Evolutionary conservation across 1,140 invertebrate species (phyloP), one percentile per base, ranked within the genome.

Genomic region (Atta cephalotes): DNA sequence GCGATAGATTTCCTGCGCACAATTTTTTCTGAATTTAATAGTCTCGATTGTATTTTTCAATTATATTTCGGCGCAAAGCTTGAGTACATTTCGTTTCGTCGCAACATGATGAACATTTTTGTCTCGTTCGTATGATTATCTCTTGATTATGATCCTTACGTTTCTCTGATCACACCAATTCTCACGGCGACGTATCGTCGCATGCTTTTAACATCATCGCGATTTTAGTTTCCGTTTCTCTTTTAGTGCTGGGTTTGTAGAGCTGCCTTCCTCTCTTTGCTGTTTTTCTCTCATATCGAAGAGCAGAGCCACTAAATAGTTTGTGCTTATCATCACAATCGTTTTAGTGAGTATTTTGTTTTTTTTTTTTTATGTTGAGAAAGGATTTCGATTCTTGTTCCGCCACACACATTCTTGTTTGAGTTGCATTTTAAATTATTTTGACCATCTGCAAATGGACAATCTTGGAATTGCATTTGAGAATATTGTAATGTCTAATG

Each of bases 51-150:
- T 89, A 90, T 90, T 90, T 90, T 82, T 14, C 4, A 2, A 63
- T 77, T 63, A 78, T 71, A 77, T 77, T 16, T 31, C 16, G 6
- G 2, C 39, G 25, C 6, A 25, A 14, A 14, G 21, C 31, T 49
- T 39, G 21, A 25, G 3, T 0, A 86, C 66, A 18, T 78, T 87
- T 51, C 2, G 7, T 53, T 79, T 79, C 16, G 14, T 7, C 10
- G 16, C 35, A 9, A 77, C 16, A 72, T 93, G 92, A 93, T 93
- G 92, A 93, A 10, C 72, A 87, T 1, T 18, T 49, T 35, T 71
- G 92, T 93, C 92, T 93, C 92, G 92, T 93, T 93, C 92, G 92
- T 93, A 92, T 93, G 92, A 93, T 88, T 45, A 71, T 84, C 77
- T 68, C 60, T 90, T 92, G 92, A 92, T 93, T 92, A 82, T 58